Evolutionary conservation across 1,140 invertebrate genomes (phyloP).

Genomic region (Drosophila nasuta): DNA sequence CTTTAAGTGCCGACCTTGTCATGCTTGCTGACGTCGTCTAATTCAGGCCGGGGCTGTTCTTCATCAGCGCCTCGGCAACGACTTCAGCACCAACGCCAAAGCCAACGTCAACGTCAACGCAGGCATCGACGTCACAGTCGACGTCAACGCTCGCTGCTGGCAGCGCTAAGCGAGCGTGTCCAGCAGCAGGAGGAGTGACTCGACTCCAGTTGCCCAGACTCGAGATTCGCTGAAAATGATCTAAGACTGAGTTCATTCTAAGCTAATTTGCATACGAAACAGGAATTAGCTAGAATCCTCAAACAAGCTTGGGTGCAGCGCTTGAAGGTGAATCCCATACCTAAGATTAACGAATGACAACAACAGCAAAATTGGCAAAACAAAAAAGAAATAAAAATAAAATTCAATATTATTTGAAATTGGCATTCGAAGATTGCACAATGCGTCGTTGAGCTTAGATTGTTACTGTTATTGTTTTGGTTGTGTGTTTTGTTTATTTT

Average conservation of each 20-base stretch:
- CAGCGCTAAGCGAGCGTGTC: conserved; percentile 19
- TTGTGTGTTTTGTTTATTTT: conserved; percentile 18
- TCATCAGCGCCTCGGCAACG: conserved; percentile 72
- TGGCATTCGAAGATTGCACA: conserved; percentile 39
- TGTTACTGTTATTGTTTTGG: conserved; percentile 12
- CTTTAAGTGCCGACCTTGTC: conserved; percentile 81
- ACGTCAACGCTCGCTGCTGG: conserved; percentile 31
- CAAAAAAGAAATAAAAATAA: neutral
- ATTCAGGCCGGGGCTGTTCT: conserved; percentile 82
- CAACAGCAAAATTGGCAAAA: conserved; percentile 9
- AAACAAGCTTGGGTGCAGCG: conserved; percentile 20
- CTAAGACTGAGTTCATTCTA: conserved; percentile 56
- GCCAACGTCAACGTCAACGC: conserved; percentile 27
- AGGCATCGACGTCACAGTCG: conserved; percentile 15
- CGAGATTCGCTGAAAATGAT: conserved; percentile 38
- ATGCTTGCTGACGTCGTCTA: conserved; percentile 79
- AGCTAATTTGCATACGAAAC: conserved; percentile 63
- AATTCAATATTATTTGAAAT: conserved; percentile 12
- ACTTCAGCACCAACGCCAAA: conserved; percentile 18
- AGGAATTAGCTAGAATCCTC: conserved; percentile 67
- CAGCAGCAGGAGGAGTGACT: conserved; percentile 16
- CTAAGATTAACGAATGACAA: conserved; percentile 9
- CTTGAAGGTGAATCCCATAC: conserved; percentile 35
- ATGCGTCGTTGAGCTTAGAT: neutral
- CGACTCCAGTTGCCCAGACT: conserved; percentile 13